Base-by-base conservation (phyloP, 2,797 vertebrate genomes). In the Chrysolophus pictus region DNA sequence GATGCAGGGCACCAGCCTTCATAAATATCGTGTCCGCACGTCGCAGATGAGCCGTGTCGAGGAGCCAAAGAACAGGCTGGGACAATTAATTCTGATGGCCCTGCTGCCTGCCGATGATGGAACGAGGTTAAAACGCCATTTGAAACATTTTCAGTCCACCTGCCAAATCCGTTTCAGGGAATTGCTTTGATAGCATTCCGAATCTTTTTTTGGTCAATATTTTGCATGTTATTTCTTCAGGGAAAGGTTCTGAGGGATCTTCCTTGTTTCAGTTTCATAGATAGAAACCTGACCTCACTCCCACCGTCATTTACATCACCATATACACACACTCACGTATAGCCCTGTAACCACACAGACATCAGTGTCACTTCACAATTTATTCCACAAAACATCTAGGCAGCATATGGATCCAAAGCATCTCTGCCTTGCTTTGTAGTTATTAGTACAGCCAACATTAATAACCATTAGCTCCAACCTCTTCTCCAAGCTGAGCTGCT, bases 21-120 rank as follows among this genome's bases (percentile, higher is more conserved):
- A 42, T 12, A 58, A 75, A 28, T 11, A 72, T 1, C 0, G 0
- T 47, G n/a, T 33, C 72, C 18, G 14, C 41, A 16, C 0, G 1
- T 28, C 2, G 1, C 68, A 80, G 16, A 60, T 3, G 21, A 85
- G 70, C 46, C 6, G 3, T 47, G 31, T 22, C 16, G 6, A 87
- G 81, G 41, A 81, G 35, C 29, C 70, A 46, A 59, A 71, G 73
- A 63, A 71, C 8, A 69, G 49, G 42, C 65, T 64, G 56, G 62
- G 33, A 42, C 53, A 82, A 77, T 35, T 62, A 76, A 60, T 41
- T 90, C 53, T 8, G 4, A 14, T 12, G 10, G 41, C 84, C 19
- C 62, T 64, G n/a, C 64, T 93, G 82, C 35, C 76, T 59, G 56
- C 39, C 24, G 35, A 22, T 35, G 44, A 77, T 14, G 2, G 46